Evolutionary conservation across 2,888 invertebrate genomes (phyloP).

Genomic region (Drosophila differens): DNA sequence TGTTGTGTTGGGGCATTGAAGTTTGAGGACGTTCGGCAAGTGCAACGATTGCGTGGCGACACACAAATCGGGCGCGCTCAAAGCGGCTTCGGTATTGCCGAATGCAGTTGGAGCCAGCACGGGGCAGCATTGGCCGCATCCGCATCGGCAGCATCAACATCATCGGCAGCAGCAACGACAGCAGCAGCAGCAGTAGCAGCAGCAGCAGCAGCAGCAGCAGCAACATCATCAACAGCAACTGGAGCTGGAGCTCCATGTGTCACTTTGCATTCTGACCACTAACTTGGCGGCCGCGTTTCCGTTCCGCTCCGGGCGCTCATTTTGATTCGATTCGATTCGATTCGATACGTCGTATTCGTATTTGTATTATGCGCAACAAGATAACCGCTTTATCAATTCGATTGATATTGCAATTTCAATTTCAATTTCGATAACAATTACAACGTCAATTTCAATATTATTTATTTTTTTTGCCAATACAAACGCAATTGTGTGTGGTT

Average conservation of each 20-base stretch:
- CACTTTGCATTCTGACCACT: conserved; percentile 85
- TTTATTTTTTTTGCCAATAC: conserved; percentile 29
- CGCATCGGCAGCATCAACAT: conserved; percentile 29
- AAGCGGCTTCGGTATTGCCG: conserved; percentile 54
- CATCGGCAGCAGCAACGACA: conserved; percentile 32
- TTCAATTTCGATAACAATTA: conserved; percentile 2
- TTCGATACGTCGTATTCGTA: conserved; percentile 14
- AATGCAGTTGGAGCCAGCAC: conserved; percentile 58
- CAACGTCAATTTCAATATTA: conserved; percentile 10
- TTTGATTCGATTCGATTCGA: conserved; percentile 15
- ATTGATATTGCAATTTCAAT: not conserved
- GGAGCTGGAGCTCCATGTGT: conserved; percentile 74
- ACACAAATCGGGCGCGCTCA: conserved; percentile 53
- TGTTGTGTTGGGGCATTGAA: conserved; percentile 4
- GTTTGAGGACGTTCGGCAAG: conserved; percentile 48
- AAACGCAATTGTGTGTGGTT: conserved; percentile 48
- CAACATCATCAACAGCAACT: conserved; percentile 46
- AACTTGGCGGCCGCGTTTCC: conserved; percentile 85
- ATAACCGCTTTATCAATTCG: conserved; percentile 10
- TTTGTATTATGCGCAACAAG: conserved; percentile 44
- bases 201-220: conserved; percentile 33
- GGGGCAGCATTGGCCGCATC: conserved; percentile 54
- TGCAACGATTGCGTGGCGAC: conserved; percentile 41
- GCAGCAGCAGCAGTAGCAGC: conserved; percentile 34
- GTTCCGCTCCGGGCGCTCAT: conserved; percentile 58